phyloP scores from a whole-genome alignment of 2,797 vertebrate genomes.

The Gouania willdenowi region DNA sequence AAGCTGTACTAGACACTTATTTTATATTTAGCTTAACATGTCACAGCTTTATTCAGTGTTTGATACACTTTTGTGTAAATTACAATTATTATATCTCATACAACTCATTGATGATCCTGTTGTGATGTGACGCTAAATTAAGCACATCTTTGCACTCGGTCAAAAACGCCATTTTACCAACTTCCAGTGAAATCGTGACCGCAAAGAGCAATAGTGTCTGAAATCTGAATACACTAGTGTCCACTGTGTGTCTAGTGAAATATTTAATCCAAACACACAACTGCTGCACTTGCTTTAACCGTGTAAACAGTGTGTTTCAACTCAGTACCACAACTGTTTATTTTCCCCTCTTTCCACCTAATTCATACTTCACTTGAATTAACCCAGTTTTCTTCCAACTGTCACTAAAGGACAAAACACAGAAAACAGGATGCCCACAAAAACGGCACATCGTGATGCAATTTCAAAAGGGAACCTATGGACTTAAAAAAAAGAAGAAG shows the following conservation, averaged over 20 bases:
- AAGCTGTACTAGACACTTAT: no score
- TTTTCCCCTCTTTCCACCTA: constrained; percentile 4
- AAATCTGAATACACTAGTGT: constrained; percentile 25
- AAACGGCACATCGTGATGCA: constrained; percentile 38
- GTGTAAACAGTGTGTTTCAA: constrained; percentile 6
- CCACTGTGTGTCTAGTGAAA: constrained; percentile 17
- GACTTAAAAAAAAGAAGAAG: constrained; percentile 38
- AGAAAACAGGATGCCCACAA: constrained; percentile 62
- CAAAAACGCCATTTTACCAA: background rate
- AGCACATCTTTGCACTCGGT: no score
- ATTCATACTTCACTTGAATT: constrained; percentile 25
- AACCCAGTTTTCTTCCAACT: constrained; percentile 22
- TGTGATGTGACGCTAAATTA: no score
- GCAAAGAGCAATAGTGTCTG: background rate
- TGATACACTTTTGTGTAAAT: no score
- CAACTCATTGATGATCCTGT: no score
- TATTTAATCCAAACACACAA: constrained; percentile 25
- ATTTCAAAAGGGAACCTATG: constrained; percentile 33
- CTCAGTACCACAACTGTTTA: background rate
- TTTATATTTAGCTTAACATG: no score
- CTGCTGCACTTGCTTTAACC: constrained; percentile 1
- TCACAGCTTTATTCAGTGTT: no score
- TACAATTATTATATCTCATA: no score
- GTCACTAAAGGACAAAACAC: constrained; percentile 26
- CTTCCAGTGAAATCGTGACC: background rate